Conservation (phyloP, 2,797 vertebrate species). For the Anniella stebbinsi region DNA sequence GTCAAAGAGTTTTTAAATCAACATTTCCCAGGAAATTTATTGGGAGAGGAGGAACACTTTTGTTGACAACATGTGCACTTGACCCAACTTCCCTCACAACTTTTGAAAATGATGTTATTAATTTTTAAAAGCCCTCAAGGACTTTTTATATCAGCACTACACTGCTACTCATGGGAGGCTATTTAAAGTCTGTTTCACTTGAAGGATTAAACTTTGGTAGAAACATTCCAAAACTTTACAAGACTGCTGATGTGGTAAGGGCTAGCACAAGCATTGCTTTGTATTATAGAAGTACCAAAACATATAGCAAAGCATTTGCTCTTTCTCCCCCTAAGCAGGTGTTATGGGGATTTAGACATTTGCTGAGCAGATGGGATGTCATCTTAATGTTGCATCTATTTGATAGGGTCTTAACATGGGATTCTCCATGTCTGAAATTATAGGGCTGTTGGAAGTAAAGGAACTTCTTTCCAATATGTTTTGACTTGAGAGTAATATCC, state of each 20-base stretch:
- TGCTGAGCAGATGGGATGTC: slow-evolving; percentile 79
- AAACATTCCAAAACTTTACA: slow-evolving; percentile 64
- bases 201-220: slow-evolving; percentile 53
- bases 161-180: not conserved
- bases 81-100: not conserved
- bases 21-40: not conserved
- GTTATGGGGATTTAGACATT: slow-evolving; percentile 72
- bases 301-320: slow-evolving; percentile 59
- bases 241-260: not conserved
- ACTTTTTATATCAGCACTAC: not conserved
- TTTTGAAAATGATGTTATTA: not conserved
- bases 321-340: slow-evolving; percentile 69
- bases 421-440: slow-evolving; percentile 19
- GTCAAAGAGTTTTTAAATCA: slow-evolving; percentile 5
- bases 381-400: slow-evolving; percentile 66
- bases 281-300: slow-evolving; percentile 71
- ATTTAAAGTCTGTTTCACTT: slow-evolving; percentile 39
- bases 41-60: not conserved
- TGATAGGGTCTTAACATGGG: slow-evolving; percentile 57
- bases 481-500: not conserved
- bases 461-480: slow-evolving; percentile 42
- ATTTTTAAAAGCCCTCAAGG: not conserved
- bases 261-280: slow-evolving; percentile 70
- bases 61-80: not conserved
- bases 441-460: slow-evolving; percentile 19